A percentile compares a stretch with the other conserved stretches of the same genome.
Conservation (phyloP, 2,888 invertebrate genomes). For the Noctua janthina region DNA sequence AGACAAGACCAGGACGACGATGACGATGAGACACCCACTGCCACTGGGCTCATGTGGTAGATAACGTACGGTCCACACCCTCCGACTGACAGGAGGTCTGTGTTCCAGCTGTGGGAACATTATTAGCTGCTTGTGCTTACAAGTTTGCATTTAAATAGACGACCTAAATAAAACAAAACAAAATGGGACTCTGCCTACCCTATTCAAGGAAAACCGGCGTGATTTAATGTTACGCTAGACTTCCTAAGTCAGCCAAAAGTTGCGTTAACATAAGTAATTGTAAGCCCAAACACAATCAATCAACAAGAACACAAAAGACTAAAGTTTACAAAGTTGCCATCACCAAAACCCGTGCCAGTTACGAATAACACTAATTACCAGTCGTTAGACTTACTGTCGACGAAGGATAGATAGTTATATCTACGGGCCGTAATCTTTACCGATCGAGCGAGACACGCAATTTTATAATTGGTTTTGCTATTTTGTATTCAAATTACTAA, state of each 20-base stretch:
- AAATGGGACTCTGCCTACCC: background rate
- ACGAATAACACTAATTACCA: conserved; percentile 51
- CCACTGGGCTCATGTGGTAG: background rate
- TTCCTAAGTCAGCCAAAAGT: conserved; percentile 4
- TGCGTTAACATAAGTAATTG: conserved; percentile 9
- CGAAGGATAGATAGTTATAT: conserved; percentile 13
- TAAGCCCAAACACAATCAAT: conserved; percentile 44
- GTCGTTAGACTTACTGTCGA: conserved; percentile 31
- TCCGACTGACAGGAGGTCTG: background rate
- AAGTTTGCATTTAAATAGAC: too few relatives aligned
- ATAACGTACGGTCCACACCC: background rate
- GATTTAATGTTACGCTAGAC: background rate
- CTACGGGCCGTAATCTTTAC: conserved; percentile 34
- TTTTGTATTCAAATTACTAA: conserved; percentile 41
- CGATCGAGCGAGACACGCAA: conserved; percentile 55
- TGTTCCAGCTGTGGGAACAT: too few relatives aligned
- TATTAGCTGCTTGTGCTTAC: background rate
- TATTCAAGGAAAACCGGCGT: background rate
- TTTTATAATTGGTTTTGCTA: conserved; percentile 40
- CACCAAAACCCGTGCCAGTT: conserved; percentile 54
- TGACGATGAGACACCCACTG: background rate
- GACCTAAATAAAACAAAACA: background rate
- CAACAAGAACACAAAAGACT: conserved; percentile 29
- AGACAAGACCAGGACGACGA: background rate
- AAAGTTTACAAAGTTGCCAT: conserved; percentile 34